A percentile compares a stretch with the other conserved stretches of the same genome.
phyloP scores from a whole-genome alignment of 1,140 invertebrate species.

The Caenorhabditis elegans region WBcel235 BX284605.5:10602001-10602500 shows the following conservation, averaged over 20 bases:
- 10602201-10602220: not conserved
- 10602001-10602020: constrained; percentile 3
- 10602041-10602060: constrained; percentile 24
- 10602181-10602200: constrained; percentile 19
- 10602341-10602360: not conserved
- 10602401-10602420: not conserved
- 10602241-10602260: constrained; percentile 30
- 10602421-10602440: not conserved
- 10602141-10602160: no score
- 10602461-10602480: not conserved
- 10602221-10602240: not conserved
- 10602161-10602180: constrained; percentile 12
- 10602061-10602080: not conserved
- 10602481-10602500: not conserved
- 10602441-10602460: not conserved
- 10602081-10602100: not conserved
- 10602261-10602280: not conserved
- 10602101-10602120: constrained; percentile 7
- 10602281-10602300: not conserved
- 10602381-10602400: not conserved
- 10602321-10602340: not conserved
- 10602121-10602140: not conserved
- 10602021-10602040: not conserved
- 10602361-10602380: not conserved
- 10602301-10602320: not conserved